A percentile compares a stretch with the other conserved stretches of the same genome.
phyloP scores from a whole-genome alignment of 2,888 invertebrate genomes.

The Catonia carolina region DNA sequence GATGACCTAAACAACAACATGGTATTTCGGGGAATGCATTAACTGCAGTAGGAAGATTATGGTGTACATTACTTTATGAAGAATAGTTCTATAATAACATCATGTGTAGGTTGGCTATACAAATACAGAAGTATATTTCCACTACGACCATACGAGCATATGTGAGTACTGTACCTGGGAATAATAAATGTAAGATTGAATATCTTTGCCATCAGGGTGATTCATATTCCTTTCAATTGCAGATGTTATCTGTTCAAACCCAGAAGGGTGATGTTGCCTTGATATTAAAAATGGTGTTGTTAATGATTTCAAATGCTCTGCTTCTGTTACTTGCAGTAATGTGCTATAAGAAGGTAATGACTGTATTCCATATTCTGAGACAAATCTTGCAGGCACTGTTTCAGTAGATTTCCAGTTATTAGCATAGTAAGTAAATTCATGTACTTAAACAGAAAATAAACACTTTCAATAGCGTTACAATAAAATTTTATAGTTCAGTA shows the following conservation, averaged over 20 bases:
- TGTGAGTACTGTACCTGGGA: conserved; percentile 68
- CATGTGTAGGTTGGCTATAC: too few relatives aligned
- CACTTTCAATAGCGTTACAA: too few relatives aligned
- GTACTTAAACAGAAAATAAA: conserved; percentile 50
- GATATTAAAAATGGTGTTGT: conserved; percentile 59
- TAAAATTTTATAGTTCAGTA: too few relatives aligned
- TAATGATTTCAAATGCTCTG: conserved; percentile 46
- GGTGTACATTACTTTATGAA: too few relatives aligned
- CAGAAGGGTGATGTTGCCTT: conserved; percentile 80
- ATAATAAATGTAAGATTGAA: conserved; percentile 67
- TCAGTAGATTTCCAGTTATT: conserved; percentile 74
- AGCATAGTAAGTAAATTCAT: conserved; percentile 78
- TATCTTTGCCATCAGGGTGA: conserved; percentile 51
- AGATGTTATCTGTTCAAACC: conserved; percentile 55
- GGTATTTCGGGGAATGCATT: too few relatives aligned
- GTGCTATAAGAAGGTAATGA: conserved; percentile 71
- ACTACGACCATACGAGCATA: too few relatives aligned
- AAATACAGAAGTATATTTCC: too few relatives aligned
- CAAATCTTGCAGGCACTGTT: conserved; percentile 78
- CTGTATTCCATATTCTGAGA: conserved; percentile 95
- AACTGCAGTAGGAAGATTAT: too few relatives aligned
- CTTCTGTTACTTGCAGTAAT: conserved; percentile 53
- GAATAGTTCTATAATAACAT: too few relatives aligned
- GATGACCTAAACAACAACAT: too few relatives aligned
- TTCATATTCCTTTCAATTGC: conserved; percentile 59